Evolutionary conservation across 2,797 vertebrate species (phyloP), one percentile per base, ranked within the genome.

Genomic region (Oceanodroma leucorhoa): DNA sequence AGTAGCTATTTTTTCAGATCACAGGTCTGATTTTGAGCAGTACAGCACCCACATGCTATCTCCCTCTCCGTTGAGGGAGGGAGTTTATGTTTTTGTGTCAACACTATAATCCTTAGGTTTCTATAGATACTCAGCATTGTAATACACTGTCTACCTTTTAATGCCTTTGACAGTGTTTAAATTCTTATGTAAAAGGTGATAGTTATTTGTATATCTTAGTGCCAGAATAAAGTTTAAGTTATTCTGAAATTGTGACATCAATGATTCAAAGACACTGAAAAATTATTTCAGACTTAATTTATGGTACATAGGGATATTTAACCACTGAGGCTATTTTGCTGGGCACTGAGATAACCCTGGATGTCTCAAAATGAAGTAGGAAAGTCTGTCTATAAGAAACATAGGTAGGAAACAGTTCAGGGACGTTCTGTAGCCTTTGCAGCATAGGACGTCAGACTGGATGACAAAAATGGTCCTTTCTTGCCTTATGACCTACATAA

Each of bases 401-500:
- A 26, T 5, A 78, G 38, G 53, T 66, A 41, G 43, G 61, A 95
- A 79, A 41, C 9, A 16, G 14, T 86, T 92, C 54, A 67, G 76
- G 75, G 66, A 58, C 41, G 16, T 90, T 71, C 40, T 89, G 70
- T 87, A 64, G 73, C 70, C 38, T 94, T 84, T 85, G 45, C 53
- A 80, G 60, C 18, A 26, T 0, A 29, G 64, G 38, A 57, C 80
- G 53, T 84, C 32, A 65, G 46, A 12, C 30, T 75, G 36, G 65
- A 29, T 88, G 82, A 86, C 69, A 65, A 41, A 65, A 89, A 43
- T 21, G 87, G 77, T 46, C 38, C 53, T 79, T 87, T 78, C 61
- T 85, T 89, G 78, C 38, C 61, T 78, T 80, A 67, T 87, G 93
- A 92, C 93, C 91, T 96, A 92, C 54, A 90, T 95, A 94, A 83